phyloP scores from a whole-genome alignment of 1,140 invertebrate genomes.

The Dysdera silvatica region DNA sequence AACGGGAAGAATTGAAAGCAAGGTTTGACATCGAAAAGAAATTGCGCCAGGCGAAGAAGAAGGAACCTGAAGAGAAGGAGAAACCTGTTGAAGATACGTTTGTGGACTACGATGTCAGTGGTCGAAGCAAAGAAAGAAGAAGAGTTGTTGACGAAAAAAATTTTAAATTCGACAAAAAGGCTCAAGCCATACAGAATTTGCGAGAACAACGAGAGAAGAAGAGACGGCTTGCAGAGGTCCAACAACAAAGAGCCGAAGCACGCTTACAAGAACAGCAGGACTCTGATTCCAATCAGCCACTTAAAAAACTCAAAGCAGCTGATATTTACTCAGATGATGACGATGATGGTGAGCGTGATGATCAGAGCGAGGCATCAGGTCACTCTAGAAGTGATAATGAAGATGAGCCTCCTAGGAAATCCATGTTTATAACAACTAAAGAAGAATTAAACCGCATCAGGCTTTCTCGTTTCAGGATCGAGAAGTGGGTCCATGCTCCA shows the following conservation, averaged over 20 bases:
- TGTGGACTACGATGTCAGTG: slow-evolving; percentile 54
- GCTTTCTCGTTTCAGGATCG: slow-evolving; percentile 83
- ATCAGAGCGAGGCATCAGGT: slow-evolving; percentile 34
- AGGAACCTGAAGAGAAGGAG: slow-evolving; percentile 57
- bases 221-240: slow-evolving; percentile 42
- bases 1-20: slow-evolving; percentile 83
- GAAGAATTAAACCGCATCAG: slow-evolving; percentile 82
- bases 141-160: slow-evolving; percentile 80
- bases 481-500: slow-evolving; percentile 90
- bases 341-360: slow-evolving; percentile 45
- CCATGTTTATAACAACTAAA: slow-evolving; percentile 56
- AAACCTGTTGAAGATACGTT: slow-evolving; percentile 40
- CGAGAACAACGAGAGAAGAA: slow-evolving; percentile 83
- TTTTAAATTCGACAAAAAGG: slow-evolving; percentile 73
- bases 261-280: slow-evolving; percentile 52
- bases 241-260: slow-evolving; percentile 45
- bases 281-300: slow-evolving; percentile 44
- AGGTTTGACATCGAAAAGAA: slow-evolving; percentile 97
- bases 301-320: slow-evolving; percentile 72
- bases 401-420: slow-evolving; percentile 24
- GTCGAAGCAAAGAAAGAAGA: slow-evolving; percentile 77
- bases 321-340: slow-evolving; percentile 90
- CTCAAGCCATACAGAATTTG: slow-evolving; percentile 81
- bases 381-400: slow-evolving; percentile 31
- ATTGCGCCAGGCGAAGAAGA: slow-evolving; percentile 72